Conservation (phyloP, 2,888 invertebrate genomes). For the Hypena proboscidalis region DNA sequence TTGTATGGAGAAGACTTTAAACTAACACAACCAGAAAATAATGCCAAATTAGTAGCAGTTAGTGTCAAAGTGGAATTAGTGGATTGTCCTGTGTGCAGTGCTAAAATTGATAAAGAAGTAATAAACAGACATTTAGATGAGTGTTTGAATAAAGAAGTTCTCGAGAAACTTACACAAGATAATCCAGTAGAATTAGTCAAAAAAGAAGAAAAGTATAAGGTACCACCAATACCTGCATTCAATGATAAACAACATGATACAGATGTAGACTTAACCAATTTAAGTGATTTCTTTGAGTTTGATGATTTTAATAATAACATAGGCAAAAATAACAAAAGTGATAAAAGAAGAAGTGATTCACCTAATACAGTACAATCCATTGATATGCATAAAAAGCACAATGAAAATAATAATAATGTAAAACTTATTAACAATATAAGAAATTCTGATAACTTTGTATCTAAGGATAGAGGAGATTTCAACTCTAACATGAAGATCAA, state of each 20-base stretch:
- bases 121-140: constrained; percentile 79
- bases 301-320: not conserved
- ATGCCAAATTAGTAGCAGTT: constrained; percentile 55
- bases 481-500: not conserved
- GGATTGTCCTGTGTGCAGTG: constrained; percentile 81
- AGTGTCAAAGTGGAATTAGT: constrained; percentile 48
- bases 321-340: constrained; percentile 13
- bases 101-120: constrained; percentile 52
- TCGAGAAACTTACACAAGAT: constrained; percentile 55
- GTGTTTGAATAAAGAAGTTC: constrained; percentile 72
- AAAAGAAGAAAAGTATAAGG: not conserved
- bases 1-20: constrained; percentile 72
- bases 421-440: constrained; percentile 7
- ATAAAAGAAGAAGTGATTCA: constrained; percentile 25
- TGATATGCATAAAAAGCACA: not conserved
- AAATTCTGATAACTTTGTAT: constrained; percentile 18
- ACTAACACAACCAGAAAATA: constrained; percentile 49
- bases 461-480: constrained; percentile 21
- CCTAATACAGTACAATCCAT: constrained; percentile 6
- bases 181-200: not conserved
- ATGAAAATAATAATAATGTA: not conserved
- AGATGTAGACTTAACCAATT: constrained; percentile 25
- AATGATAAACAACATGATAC: constrained; percentile 10
- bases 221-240: constrained; percentile 14
- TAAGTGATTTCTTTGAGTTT: constrained; percentile 6